Base-by-base conservation (phyloP, 2,797 vertebrate genomes). In the Enteromius treurensis region DNA sequence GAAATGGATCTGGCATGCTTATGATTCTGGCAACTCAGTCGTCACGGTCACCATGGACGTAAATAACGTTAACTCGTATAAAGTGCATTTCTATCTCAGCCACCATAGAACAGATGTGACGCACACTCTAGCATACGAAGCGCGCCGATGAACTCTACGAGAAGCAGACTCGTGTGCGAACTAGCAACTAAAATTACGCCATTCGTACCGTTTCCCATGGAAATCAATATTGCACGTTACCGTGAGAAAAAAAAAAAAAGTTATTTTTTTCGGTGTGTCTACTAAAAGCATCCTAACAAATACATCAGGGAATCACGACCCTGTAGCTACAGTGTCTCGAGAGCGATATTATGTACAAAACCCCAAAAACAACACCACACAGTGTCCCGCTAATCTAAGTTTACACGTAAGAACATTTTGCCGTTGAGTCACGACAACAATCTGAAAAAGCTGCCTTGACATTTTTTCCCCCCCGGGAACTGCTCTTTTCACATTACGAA, bases 171-270 rank as follows among this genome's bases (percentile, higher is more conserved):
- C 8, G 49, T 81, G 88, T 65, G 74, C 58, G 40, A 82, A 84
- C 42, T 40, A 51, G 32, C 71, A 81, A 70, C 71, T 29, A 47
- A 67, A 85, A 77, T 77, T 81, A 84, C 86, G 82, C 1, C 62
- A 51, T 60, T 79, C 51, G 68, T 69, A 90, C 62, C 13, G 9
- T 58, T 71, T 76, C 62, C 71, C 32, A 37, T 67, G n/a, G 84
- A 89, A 91, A 91, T 92, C 89, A 91, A 92, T 94, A 94, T 94
- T 95, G 93, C 92, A 94, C 92, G 86, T 91, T 89, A 92, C 90
- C 77, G 88, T 83, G 89, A 58, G 14, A 64, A 51, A 32, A 80
- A 78, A 47, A 9, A 64, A 29, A 40, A n/a, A 49, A 8, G 32
- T 53, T 32, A 5, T 17, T 79, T 67, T 69, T 68, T 53, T 49